A percentile compares a stretch with the other conserved stretches of the same genome.
Evolutionary conservation across 2,888 invertebrate species (phyloP).

Genomic region (Baccha elongata): DNA sequence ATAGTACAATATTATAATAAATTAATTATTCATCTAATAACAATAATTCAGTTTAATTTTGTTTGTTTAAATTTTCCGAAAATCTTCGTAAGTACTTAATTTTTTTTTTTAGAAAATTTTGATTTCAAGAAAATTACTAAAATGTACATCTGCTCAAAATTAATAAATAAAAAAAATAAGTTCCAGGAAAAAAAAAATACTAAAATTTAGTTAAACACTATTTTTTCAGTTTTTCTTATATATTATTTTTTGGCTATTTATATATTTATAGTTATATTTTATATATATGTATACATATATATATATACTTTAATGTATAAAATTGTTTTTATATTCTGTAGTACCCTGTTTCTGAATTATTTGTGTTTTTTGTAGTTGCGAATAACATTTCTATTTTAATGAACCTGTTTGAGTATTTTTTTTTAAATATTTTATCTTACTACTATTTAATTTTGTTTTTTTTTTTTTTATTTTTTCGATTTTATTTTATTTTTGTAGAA

Average conservation of each 20-base stretch:
- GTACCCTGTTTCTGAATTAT: constrained; percentile 74
- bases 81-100: too few relatives aligned
- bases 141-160: constrained; percentile 6
- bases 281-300: constrained; percentile 65
- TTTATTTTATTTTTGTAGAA: constrained; percentile 46
- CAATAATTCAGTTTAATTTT: constrained; percentile 69
- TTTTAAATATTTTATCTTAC: constrained; percentile 12
- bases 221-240: constrained; percentile 56
- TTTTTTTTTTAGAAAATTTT: too few relatives aligned
- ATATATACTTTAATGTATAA: constrained; percentile 67
- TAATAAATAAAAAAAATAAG: background rate
- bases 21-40: constrained; percentile 75
- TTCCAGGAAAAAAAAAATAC: constrained; percentile 29
- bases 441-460: constrained; percentile 53
- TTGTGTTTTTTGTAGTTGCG: constrained; percentile 61
- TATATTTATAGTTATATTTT: constrained; percentile 61
- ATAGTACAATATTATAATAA: constrained; percentile 71
- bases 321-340: constrained; percentile 63
- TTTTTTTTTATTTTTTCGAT: constrained; percentile 16
- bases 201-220: constrained; percentile 39
- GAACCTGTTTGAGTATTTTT: constrained; percentile 68
- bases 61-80: constrained; percentile 29
- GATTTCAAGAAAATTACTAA: constrained; percentile 4
- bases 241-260: constrained; percentile 73
- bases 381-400: constrained; percentile 56